Evolutionary conservation across 1,140 invertebrate genomes (phyloP), one percentile per base, ranked within the genome.

Genomic region (Papilio helenus): DNA sequence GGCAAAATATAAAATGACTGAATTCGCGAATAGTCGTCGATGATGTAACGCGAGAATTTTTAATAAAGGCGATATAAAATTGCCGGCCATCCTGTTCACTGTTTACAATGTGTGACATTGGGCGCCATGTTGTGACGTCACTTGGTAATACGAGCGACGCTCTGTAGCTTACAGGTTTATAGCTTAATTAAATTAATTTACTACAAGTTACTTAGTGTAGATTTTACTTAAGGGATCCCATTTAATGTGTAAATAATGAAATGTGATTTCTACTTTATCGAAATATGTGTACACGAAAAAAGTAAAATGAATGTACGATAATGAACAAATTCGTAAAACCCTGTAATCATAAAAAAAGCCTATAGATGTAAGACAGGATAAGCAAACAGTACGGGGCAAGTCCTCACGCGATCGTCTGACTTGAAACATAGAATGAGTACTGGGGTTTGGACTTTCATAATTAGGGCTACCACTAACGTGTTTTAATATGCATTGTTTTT

Each of bases 101-200:
- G n/a, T 46, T 12, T 74, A 65, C 29, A 61, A 39, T 46, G n/a
- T 44, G 72, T 49, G 72, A 74, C 72, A 74, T 74, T 74, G 72
- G 51, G 39, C 55, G 74, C 76, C 44, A 79, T 46, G n/a, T 82
- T 72, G 39, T 76, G 44, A 68, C 42, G 42, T 74, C 72, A 74
- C 16, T 49, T 46, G 42, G 42, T 23, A 44, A 26, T 23, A 74
- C 42, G 20, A 20, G 20, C 23, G 39, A 46, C 2, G 23, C 26
- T 68, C 18, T 68, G 26, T 68, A 29, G 61, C 20, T 68, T 23
- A 61, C 20, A 23, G 58, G 20, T 39, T 39, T 8, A 8, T 39
- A 39, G 7, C 34, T 39, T 39, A 8, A 39, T 34, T 34, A 4
- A 34, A 4, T 34, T 4, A 34, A 34, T 8, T 49, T 18, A 18